Evolutionary conservation across 2,888 invertebrate species (phyloP).

Genomic region (Lottia gigantea): DNA sequence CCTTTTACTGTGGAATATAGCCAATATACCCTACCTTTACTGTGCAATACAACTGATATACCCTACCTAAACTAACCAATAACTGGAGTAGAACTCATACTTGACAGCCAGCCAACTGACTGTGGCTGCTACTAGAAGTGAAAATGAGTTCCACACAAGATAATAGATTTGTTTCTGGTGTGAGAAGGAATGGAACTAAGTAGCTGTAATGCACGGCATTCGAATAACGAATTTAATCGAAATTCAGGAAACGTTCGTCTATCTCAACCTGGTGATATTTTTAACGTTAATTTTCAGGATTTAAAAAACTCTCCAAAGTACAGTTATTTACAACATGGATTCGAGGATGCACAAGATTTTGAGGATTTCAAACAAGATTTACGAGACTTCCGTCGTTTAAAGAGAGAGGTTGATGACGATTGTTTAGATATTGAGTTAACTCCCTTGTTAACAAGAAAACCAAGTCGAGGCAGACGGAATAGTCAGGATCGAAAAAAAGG

Average conservation of each 20-base stretch:
- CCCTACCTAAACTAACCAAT: too few relatives aligned
- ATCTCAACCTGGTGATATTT: conserved; percentile 27
- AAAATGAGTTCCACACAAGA: conserved; percentile 22
- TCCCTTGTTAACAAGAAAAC: conserved; percentile 26
- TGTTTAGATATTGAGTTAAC: not conserved
- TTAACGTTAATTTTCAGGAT: conserved; percentile 38
- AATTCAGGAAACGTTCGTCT: conserved; percentile 11
- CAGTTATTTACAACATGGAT: conserved; percentile 49
- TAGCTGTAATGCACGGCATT: conserved; percentile 19
- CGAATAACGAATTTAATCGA: not conserved
- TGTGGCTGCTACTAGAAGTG: conserved; percentile 15
- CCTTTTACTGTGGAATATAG: too few relatives aligned
- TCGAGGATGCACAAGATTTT: conserved; percentile 56
- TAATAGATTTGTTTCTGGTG: conserved; percentile 7
- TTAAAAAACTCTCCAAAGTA: conserved; percentile 39
- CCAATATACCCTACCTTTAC: too few relatives aligned
- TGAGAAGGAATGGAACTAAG: conserved; percentile 36
- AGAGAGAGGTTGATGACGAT: conserved; percentile 22
- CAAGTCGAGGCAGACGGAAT: conserved; percentile 25
- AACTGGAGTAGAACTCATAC: not conserved
- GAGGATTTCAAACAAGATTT: conserved; percentile 60
- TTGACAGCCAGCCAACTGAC: conserved; percentile 3
- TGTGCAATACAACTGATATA: too few relatives aligned
- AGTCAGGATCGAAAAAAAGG: not conserved
- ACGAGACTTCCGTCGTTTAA: conserved; percentile 40